Percentiles rank a stretch among this genome's conserved stretches.
Conservation (phyloP, 2,797 vertebrate species). For the Sciurus carolinensis region DNA sequence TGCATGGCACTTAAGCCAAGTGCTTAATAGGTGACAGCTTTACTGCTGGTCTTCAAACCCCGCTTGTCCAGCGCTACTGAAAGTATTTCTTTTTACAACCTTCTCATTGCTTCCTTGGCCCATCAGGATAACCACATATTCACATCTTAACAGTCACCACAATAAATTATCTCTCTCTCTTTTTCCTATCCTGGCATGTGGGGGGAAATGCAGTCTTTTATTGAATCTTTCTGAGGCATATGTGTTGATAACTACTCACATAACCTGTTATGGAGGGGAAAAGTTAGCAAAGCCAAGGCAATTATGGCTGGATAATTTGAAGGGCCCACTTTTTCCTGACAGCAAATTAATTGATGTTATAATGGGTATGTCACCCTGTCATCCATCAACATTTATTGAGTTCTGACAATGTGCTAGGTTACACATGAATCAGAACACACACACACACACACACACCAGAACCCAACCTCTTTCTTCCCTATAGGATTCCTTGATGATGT, state of each 20-base stretch:
- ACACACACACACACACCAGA: not conserved
- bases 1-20: too few relatives aligned
- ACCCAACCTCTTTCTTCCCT: slow-evolving; percentile 10
- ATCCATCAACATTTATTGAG: slow-evolving; percentile 82
- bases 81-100: not conserved
- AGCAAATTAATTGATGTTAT: slow-evolving; percentile 85
- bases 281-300: slow-evolving; percentile 77
- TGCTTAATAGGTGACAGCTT: not conserved
- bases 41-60: not conserved
- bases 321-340: slow-evolving; percentile 82
- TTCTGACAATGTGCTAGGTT: slow-evolving; percentile 78
- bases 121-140: not conserved
- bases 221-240: slow-evolving; percentile 73
- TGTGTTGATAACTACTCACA: slow-evolving; percentile 69
- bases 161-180: slow-evolving; percentile 5
- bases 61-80: not conserved
- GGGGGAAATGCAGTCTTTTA: slow-evolving; percentile 57
- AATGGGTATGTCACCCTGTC: slow-evolving; percentile 82
- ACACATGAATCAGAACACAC: slow-evolving; percentile 36
- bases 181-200: not conserved
- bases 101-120: not conserved
- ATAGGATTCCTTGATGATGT: not conserved
- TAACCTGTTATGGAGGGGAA: slow-evolving; percentile 18
- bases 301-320: slow-evolving; percentile 82
- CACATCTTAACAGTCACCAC: slow-evolving; percentile 29